These are phyloP conservation scores for Mormyrops boulengeri DNA, from an alignment of 2,797 vertebrate genomes.

Conservation along the genomic window DNA sequence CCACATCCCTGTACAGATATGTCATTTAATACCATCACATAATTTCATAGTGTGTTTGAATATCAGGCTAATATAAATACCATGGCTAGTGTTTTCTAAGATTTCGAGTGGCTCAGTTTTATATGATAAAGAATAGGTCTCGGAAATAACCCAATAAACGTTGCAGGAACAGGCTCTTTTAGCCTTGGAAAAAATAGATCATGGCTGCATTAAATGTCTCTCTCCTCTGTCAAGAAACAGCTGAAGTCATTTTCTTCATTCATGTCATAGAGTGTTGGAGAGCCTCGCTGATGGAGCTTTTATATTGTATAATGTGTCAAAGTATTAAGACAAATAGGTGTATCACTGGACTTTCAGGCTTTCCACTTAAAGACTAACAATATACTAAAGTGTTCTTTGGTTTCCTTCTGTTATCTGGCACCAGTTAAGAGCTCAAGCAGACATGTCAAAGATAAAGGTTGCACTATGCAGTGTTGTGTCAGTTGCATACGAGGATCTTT, in stretches of 20 bases:
- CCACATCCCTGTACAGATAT: background rate
- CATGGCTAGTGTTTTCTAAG: background rate
- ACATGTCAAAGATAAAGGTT: background rate
- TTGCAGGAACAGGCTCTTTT: background rate
- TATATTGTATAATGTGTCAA: constrained; percentile 11
- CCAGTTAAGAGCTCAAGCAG: background rate
- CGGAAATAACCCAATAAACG: background rate
- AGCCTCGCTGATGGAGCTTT: background rate
- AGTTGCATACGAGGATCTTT: background rate
- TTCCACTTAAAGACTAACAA: constrained; percentile 3
- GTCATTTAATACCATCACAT: background rate
- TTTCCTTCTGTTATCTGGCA: constrained; percentile 5
- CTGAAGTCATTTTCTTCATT: background rate
- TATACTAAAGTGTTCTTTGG: constrained; percentile 9
- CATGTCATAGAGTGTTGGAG: constrained; percentile 5
- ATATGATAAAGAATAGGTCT: background rate
- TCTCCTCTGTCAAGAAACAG: background rate
- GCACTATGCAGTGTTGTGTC: background rate
- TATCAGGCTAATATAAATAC: background rate
- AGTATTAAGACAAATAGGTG: constrained; percentile 4
- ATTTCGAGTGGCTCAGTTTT: background rate
- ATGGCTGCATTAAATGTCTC: background rate
- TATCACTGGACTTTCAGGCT: constrained; percentile 6
- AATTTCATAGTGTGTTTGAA: background rate
- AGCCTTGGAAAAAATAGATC: constrained; percentile 14